These are phyloP conservation scores for Oryzias melastigma DNA, from an alignment of 2,113 vertebrate genomes.

Conservation along the genomic window DNA sequence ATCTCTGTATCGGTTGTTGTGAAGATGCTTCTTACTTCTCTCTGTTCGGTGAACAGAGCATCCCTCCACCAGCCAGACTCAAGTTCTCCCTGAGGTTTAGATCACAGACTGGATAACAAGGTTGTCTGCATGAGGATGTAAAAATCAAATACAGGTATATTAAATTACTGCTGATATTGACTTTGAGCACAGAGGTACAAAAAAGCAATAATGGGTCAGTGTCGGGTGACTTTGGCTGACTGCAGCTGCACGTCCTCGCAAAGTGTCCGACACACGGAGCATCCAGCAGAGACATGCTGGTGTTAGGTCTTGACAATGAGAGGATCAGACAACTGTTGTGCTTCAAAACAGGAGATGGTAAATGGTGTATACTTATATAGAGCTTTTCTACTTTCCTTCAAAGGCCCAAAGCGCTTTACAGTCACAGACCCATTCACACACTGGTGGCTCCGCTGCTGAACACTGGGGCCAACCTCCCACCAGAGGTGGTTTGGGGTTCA, in stretches of 20 bases:
- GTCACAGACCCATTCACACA: no score
- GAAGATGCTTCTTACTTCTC: not conserved
- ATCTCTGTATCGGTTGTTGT: not conserved
- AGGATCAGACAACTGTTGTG: no score
- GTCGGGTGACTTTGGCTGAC: not conserved
- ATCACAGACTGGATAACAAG: constrained; percentile 21
- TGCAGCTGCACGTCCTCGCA: not conserved
- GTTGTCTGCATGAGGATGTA: constrained; percentile 7
- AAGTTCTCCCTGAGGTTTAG: constrained; percentile 8
- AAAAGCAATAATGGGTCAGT: not conserved
- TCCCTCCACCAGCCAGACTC: constrained; percentile 11
- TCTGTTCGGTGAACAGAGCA: not conserved
- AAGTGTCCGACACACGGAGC: not conserved
- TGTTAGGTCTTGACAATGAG: no score
- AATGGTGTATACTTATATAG: no score
- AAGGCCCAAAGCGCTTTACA: no score
- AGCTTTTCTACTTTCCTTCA: no score
- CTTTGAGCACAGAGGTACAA: constrained; percentile 4
- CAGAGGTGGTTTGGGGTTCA: no score
- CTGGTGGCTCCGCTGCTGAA: no score
- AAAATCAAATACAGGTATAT: constrained; percentile 22
- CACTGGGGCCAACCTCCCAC: no score
- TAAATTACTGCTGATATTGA: constrained; percentile 15
- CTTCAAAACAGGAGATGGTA: no score
- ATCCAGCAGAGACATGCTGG: no score